phyloP scores from a whole-genome alignment of 92 coral and sea anemone genomes.

The Epizoanthus ramosus region DNA sequence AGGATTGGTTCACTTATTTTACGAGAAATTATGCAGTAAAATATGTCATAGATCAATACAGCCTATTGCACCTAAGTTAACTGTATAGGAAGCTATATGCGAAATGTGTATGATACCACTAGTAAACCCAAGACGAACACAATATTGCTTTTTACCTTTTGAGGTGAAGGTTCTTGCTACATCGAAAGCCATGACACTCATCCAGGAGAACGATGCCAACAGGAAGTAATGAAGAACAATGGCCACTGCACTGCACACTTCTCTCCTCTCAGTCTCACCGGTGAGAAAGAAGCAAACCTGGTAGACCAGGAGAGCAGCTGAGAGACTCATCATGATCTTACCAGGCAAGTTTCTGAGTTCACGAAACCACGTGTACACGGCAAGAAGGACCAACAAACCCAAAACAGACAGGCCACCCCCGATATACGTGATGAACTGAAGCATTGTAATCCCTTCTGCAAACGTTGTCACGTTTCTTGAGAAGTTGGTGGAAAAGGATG shows the following conservation, averaged over 20 bases:
- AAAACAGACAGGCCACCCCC: constrained; percentile 1
- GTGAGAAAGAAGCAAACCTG: constrained; percentile 9
- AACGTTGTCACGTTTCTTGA: not conserved
- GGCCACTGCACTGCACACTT: constrained; percentile 21
- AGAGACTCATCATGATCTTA: constrained; percentile 8
- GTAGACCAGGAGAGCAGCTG: not conserved
- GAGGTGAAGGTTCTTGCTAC: constrained; percentile 12
- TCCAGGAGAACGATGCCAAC: constrained; percentile 33
- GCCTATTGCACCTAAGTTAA: too few relatives aligned
- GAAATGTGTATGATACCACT: too few relatives aligned
- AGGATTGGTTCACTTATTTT: too few relatives aligned
- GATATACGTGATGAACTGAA: not conserved
- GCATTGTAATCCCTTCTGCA: not conserved
- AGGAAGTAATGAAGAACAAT: constrained; percentile 28
- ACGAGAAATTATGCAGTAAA: too few relatives aligned
- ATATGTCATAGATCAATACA: too few relatives aligned
- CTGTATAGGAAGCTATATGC: too few relatives aligned
- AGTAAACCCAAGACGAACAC: too few relatives aligned
- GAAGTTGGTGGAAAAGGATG: not conserved
- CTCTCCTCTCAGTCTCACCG: constrained; percentile 22
- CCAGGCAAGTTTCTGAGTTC: constrained; percentile 35
- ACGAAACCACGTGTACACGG: constrained; percentile 13
- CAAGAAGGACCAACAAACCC: constrained; percentile 1
- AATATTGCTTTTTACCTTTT: constrained; percentile 9
- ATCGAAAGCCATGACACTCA: constrained; percentile 41